These are phyloP conservation scores for Cephus spinipes DNA, from an alignment of 2,888 invertebrate species.

Conservation along the genomic window DNA sequence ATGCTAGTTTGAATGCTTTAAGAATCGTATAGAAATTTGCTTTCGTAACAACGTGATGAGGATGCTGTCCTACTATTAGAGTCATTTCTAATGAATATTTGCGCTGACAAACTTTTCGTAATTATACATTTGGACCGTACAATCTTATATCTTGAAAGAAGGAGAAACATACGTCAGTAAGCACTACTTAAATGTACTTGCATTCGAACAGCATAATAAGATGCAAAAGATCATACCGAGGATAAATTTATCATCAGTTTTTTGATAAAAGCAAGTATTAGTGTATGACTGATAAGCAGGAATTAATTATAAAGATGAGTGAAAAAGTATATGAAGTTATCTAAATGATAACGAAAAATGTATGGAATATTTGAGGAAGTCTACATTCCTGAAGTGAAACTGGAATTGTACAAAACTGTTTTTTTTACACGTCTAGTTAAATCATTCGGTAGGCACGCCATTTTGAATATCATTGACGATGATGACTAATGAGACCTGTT, in stretches of 20 bases:
- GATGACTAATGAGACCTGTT: neutral
- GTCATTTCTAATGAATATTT: neutral
- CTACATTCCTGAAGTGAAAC: neutral
- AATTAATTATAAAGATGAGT: neutral
- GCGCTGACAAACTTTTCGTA: neutral
- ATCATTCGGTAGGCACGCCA: neutral
- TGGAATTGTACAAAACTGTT: neutral
- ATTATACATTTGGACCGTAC: neutral
- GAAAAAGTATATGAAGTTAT: neutral
- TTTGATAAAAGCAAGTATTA: neutral
- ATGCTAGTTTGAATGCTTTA: neutral
- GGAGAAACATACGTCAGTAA: neutral
- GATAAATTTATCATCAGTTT: neutral
- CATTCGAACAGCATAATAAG: neutral
- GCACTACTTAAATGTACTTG: neutral
- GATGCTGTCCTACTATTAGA: neutral
- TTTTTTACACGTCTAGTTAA: neutral
- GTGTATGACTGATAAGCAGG: neutral
- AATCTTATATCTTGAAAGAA: neutral
- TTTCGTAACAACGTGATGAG: neutral
- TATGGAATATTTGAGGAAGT: neutral
- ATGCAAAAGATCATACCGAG: neutral
- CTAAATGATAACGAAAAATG: neutral
- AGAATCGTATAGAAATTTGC: neutral
- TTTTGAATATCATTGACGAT: neutral